Evolutionary conservation across 2,888 invertebrate species (phyloP).

Genomic region (Xestia xanthographa): DNA sequence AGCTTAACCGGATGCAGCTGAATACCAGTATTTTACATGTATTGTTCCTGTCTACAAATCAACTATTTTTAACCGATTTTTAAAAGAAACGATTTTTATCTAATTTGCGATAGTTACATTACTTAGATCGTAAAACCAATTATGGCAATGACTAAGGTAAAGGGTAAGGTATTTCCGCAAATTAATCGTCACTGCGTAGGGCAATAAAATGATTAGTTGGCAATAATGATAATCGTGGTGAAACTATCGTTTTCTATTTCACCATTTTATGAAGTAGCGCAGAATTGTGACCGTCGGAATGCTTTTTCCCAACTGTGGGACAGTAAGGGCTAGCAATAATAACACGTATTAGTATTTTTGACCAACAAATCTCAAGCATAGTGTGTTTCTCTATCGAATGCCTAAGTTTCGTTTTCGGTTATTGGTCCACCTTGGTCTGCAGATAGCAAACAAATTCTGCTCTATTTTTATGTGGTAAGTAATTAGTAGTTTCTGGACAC

Average conservation of each 20-base stretch:
- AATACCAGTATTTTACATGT: neutral
- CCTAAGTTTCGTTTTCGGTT: neutral
- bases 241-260: neutral
- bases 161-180: neutral
- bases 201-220: slow-evolving; percentile 16
- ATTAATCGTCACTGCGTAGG: neutral
- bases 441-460: neutral
- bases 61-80: too few species aligned
- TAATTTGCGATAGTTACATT: neutral
- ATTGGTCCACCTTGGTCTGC: neutral
- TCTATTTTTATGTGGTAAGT: neutral
- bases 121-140: slow-evolving; percentile 4
- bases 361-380: neutral
- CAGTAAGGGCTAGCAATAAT: neutral
- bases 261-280: neutral
- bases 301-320: neutral
- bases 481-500: neutral
- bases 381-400: neutral
- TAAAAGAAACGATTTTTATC: too few species aligned
- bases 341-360: neutral
- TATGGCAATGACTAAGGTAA: slow-evolving; percentile 16
- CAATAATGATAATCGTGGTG: neutral
- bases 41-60: neutral
- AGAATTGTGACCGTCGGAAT: neutral
- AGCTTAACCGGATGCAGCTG: too few species aligned